phyloP scores from a whole-genome alignment of 2,888 invertebrate species.

The Cataglyphis rosenhaueri region DNA sequence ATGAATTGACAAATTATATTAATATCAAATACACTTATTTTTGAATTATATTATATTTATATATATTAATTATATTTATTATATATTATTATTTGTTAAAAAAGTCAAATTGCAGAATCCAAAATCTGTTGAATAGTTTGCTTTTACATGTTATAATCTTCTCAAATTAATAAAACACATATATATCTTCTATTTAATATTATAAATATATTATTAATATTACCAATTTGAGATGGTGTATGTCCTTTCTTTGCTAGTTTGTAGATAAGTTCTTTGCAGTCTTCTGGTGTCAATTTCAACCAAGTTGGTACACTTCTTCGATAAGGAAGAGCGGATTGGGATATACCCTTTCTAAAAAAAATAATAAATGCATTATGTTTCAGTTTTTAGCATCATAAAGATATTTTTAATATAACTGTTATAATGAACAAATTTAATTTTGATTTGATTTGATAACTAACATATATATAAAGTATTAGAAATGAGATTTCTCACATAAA shows the following conservation, averaged over 20 bases:
- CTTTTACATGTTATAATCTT: neutral
- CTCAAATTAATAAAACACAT: neutral
- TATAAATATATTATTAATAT: conserved; percentile 74
- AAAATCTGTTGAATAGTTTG: neutral
- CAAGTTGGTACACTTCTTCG: conserved; percentile 99
- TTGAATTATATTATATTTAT: too few relatives aligned
- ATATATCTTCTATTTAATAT: neutral
- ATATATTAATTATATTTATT: too few relatives aligned
- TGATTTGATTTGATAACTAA: neutral
- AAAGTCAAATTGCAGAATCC: neutral
- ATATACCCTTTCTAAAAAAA: conserved; percentile 98
- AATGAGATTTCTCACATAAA: neutral
- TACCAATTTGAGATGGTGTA: conserved; percentile 99
- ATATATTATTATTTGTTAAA: neutral
- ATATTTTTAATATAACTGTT: neutral
- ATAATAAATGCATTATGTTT: neutral
- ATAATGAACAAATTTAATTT: neutral
- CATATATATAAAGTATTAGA: neutral
- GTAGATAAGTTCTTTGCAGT: conserved; percentile 99
- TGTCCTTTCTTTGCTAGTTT: conserved; percentile 99
- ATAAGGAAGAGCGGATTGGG: conserved; percentile 99
- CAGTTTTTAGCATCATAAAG: neutral
- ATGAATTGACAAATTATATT: conserved; percentile 59
- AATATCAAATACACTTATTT: conserved; percentile 68
- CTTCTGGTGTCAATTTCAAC: conserved; percentile 98